Conservation (phyloP, 2,797 vertebrate genomes). For the Girardinus metallicus region DNA sequence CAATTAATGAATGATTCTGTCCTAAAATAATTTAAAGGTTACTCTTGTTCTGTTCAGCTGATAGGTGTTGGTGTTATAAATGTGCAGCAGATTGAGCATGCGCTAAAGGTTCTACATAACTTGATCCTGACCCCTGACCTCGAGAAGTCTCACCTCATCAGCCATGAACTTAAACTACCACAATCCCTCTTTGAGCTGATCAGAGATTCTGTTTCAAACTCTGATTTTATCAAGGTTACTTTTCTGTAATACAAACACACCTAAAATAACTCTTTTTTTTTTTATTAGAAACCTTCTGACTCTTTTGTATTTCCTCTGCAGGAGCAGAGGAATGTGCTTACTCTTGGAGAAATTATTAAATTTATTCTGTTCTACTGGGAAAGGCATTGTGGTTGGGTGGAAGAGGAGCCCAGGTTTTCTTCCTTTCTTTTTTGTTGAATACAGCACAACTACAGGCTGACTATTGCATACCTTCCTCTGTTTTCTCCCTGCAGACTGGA, state of each 20-base stretch:
- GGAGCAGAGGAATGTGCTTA: constrained; percentile 80
- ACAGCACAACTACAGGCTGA: not conserved
- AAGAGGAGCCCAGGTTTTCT: constrained; percentile 71
- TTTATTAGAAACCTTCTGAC: not conserved
- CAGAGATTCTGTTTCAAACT: constrained; percentile 75
- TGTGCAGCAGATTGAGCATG: constrained; percentile 69
- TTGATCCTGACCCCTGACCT: constrained; percentile 77
- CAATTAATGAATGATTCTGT: not conserved
- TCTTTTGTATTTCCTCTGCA: constrained; percentile 45
- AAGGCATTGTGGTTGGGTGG: constrained; percentile 75
- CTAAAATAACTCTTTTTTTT: not conserved
- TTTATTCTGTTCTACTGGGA: constrained; percentile 83
- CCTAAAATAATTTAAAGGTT: not conserved
- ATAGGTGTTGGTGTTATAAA: constrained; percentile 77
- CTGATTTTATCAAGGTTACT: constrained; percentile 79
- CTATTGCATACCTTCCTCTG: not conserved
- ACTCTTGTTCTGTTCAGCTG: constrained; percentile 75
- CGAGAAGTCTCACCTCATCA: constrained; percentile 65
- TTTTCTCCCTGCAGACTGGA: constrained; percentile 63
- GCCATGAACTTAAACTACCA: constrained; percentile 79
- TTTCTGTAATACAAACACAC: not conserved
- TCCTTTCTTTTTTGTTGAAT: not conserved
- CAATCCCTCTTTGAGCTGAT: constrained; percentile 80
- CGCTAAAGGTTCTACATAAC: constrained; percentile 80
- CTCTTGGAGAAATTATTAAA: constrained; percentile 80